Evolutionary conservation across 2,888 invertebrate genomes (phyloP), one percentile per base, ranked within the genome.

Genomic region (Sipha maydis): DNA sequence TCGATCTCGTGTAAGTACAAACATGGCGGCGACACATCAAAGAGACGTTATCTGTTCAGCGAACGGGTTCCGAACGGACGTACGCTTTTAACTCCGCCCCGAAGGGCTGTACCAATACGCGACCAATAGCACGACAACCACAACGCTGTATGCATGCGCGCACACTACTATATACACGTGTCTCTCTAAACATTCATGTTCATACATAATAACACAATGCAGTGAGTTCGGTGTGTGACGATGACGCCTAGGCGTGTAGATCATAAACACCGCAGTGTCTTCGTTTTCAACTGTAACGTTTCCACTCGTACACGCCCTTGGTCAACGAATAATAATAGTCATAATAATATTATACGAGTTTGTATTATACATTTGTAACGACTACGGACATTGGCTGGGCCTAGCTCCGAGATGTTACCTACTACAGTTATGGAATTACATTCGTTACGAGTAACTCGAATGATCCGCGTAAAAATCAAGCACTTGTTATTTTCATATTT

Each of bases 21-120:
- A 88, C 88, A 88, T 88, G 88, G 88, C 88, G 88, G 88, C 48
- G 82, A 61, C 82, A 88, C 88, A 88, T 88, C 88, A 88, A 88
- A 88, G 88, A 88, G 75, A 88, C 88, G 80, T 82, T 88, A 82
- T 88, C 82, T 76, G 75, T 88, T 80, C 85, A 75, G 82, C 80
- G 88, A 88, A 88, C 88, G 88, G 88, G 88, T 88, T 88, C 71
- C 41, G 73, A n/a, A 86, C 79, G 71, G 86, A 86, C 88, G 88
- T 34, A 56, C 61, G 48, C n/a, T 76, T 48, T 61, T 31, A 75
- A 41, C 88, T 88, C 88, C 88, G 88, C 88, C 88, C 88, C 75
- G 34, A 67, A 88, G 88, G 88, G 88, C 73, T n/a, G 88, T 88
- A 82, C 88, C 88, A 34, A 28, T 67, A 75, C 38, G 28, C 82